Evolutionary conservation across 37 sponge, comb jelly and placozoan species (phyloP).

Genomic region (Spongilla lacustris): DNA sequence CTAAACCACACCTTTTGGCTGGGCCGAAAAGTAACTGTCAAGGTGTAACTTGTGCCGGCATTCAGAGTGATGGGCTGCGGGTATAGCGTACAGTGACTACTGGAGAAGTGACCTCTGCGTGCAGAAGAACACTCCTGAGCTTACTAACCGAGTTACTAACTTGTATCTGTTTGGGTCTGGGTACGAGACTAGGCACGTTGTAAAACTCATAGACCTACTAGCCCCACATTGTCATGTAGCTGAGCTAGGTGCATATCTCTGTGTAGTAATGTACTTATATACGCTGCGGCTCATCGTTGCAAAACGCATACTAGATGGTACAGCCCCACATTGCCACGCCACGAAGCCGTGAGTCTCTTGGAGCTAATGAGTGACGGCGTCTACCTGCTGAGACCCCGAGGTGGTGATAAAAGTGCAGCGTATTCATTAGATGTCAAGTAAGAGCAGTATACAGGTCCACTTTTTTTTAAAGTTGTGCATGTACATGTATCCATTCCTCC

Average conservation of each 20-base stretch:
- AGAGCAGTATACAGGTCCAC: not conserved
- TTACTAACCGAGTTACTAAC: no score
- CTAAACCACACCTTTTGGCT: conserved; percentile 68
- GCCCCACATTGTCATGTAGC: no score
- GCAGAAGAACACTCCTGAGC: no score
- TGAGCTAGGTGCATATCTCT: no score
- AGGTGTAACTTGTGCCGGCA: conserved; percentile 87
- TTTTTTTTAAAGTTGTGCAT: no score
- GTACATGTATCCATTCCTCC: no score
- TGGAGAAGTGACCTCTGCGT: conserved; percentile 56
- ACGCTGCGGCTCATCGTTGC: no score
- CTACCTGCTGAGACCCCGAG: conserved; percentile 43
- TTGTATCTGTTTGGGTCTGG: no score
- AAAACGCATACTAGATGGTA: conserved; percentile 50
- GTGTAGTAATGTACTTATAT: no score
- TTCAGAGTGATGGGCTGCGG: conserved; percentile 86
- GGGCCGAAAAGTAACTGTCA: conserved; percentile 92
- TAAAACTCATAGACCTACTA: no score
- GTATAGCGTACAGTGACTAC: conserved; percentile 74
- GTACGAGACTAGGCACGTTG: no score
- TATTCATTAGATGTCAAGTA: conserved; percentile 57
- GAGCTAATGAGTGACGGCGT: conserved; percentile 37
- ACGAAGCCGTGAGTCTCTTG: conserved; percentile 48
- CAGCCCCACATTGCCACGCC: conserved; percentile 39
- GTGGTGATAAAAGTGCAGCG: not conserved